Conservation (phyloP, 2,113 vertebrate species). For the Sebastes fasciatus region DNA sequence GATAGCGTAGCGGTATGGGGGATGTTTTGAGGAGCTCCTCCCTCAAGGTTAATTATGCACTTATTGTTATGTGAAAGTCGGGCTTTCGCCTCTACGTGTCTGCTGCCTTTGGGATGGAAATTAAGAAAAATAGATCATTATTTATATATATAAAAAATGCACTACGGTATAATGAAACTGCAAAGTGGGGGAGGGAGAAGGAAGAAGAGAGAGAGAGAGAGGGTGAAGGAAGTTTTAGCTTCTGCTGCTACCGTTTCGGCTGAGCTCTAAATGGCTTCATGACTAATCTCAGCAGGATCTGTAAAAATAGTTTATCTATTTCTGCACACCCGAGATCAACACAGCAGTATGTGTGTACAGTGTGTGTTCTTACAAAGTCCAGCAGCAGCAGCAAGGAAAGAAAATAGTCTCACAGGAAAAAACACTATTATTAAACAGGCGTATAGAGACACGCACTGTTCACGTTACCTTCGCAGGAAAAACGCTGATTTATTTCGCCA, state of each 20-base stretch:
- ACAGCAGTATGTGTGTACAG: neutral
- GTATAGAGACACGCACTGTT: slow-evolving; percentile 4
- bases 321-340: slow-evolving; percentile 59
- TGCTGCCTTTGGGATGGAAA: slow-evolving; percentile 53
- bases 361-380: slow-evolving; percentile 34
- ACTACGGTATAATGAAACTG: slow-evolving; percentile 17
- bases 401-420: slow-evolving; percentile 54
- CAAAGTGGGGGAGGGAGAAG: neutral
- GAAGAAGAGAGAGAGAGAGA: neutral
- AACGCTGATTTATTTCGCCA: slow-evolving; percentile 32
- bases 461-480: slow-evolving; percentile 14
- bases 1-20: neutral
- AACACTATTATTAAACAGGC: slow-evolving; percentile 46
- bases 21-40: slow-evolving; percentile 45
- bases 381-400: slow-evolving; percentile 32
- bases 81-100: slow-evolving; percentile 51
- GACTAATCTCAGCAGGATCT: slow-evolving; percentile 72
- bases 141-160: slow-evolving; percentile 9
- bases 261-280: slow-evolving; percentile 61
- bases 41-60: slow-evolving; percentile 73
- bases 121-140: slow-evolving; percentile 45
- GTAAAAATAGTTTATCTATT: slow-evolving; percentile 82
- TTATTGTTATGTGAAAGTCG: slow-evolving; percentile 74
- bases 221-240: slow-evolving; percentile 33
- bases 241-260: neutral